Evolutionary conservation across 1,140 invertebrate genomes (phyloP), one percentile per base, ranked within the genome.

Genomic region (Drosophila mauritiana): DNA sequence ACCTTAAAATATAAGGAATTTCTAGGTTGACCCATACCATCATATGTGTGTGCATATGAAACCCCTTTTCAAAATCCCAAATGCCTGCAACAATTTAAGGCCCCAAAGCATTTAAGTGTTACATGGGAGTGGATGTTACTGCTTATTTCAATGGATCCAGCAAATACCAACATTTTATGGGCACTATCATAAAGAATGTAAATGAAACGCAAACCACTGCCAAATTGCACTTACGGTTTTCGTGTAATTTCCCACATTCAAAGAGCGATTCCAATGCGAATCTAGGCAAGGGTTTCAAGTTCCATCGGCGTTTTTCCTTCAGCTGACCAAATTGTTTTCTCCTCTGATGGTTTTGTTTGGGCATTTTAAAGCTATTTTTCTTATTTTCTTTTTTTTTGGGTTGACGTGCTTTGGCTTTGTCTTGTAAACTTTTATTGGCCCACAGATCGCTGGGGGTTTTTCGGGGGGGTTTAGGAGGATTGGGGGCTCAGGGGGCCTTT

Each of bases 401-500:
- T 34, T 55, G 20, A 40, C 31, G 22, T 46, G 48, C 25, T 34
- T 22, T 45, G 62, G 65, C 67, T 56, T 70, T 81, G 78, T 81
- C 83, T 89, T 89, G 83, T 89, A 89, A 89, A 88, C 84, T 88
- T 86, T 86, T 86, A 86, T 86, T 86, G 65, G 82, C 75, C 82
- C 68, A 73, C 67, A 49, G 48, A 51, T 15, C 3, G 40, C 20
- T 34, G 25, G 45, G 31, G 36, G 13, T 52, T 54, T 73, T 22
- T 51, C 17, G 20, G 52, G 22, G 22, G 46, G 27, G 6, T 12
- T 37, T 2, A 11, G 36, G 36, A 12, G 37, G 0, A 27, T 25
- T 42, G 31, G 42, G 27, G 22, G 48, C 51, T 73, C 15, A 45
- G 15, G 56, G 48, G 57, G 56, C 68, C 64, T 73, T 58, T 77